Conservation (phyloP, 2,113 vertebrate genomes). For the mouse (Mus musculus) region DNA sequence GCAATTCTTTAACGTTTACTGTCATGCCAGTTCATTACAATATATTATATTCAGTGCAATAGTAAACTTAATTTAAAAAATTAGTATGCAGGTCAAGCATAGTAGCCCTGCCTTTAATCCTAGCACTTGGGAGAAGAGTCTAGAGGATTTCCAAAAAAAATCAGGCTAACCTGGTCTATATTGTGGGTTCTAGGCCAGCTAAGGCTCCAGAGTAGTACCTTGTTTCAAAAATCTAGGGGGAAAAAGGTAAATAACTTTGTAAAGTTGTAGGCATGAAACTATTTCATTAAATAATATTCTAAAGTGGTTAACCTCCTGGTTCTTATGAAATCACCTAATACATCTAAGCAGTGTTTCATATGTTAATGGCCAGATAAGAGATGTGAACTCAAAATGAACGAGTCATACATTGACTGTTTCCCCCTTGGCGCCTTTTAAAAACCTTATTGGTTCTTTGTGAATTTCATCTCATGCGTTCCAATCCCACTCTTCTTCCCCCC, state of each 20-base stretch:
- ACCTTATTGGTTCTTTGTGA: too few relatives aligned
- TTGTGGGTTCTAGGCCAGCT: not conserved
- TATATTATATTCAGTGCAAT: too few relatives aligned
- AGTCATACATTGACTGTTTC: not conserved
- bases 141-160: not conserved
- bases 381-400: not conserved
- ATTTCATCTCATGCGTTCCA: too few relatives aligned
- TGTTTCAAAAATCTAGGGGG: not conserved
- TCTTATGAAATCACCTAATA: not conserved
- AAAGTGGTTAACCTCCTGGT: not conserved
- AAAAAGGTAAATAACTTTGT: not conserved
- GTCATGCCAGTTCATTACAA: not conserved
- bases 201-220: not conserved
- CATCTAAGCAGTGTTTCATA: not conserved
- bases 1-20: not conserved
- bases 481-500: too few relatives aligned
- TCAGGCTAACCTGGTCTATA: not conserved
- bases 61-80: conserved; percentile 35
- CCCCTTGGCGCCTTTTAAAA: too few relatives aligned
- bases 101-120: not conserved
- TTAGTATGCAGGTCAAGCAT: not conserved
- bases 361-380: not conserved
- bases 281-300: not conserved
- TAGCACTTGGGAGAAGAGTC: not conserved
- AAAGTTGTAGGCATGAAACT: not conserved